phyloP scores from a whole-genome alignment of 2,113 vertebrate genomes.

The Percopsis transmontana region DNA sequence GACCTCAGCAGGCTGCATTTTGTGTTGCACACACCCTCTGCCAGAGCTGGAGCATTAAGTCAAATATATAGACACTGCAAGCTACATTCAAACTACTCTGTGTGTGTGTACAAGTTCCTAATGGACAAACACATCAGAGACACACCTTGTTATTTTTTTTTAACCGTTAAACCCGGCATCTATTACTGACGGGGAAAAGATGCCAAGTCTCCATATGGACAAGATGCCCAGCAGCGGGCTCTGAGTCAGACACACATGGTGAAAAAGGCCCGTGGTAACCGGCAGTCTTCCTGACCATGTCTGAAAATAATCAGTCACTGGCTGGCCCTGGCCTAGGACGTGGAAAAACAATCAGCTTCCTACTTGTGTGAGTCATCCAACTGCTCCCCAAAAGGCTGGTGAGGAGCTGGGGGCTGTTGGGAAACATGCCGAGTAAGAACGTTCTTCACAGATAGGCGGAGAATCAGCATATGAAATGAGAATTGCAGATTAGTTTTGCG shows the following conservation, averaged over 20 bases:
- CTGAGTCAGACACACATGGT: conserved; percentile 6
- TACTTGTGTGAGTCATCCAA: conserved; percentile 52
- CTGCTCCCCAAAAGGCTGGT: conserved; percentile 17
- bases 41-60: not conserved
- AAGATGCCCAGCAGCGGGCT: not conserved
- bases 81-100: conserved; percentile 1
- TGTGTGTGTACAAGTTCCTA: not conserved
- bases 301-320: conserved; percentile 46
- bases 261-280: conserved; percentile 17
- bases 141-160: too few relatives aligned
- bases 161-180: too few relatives aligned
- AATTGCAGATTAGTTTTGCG: conserved; percentile 21
- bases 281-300: conserved; percentile 23
- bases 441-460: conserved; percentile 3
- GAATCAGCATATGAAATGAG: not conserved
- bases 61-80: conserved; percentile 29
- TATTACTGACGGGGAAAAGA: not conserved
- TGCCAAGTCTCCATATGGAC: not conserved
- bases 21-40: not conserved
- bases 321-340: conserved; percentile 14
- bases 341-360: conserved; percentile 31
- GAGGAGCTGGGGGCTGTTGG: conserved; percentile 10
- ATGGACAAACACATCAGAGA: not conserved
- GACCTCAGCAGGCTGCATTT: conserved; percentile 13
- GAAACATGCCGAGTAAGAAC: conserved; percentile 4